Base-by-base conservation (phyloP, 2,888 invertebrate species). In the Caenorhabditis becei region DNA sequence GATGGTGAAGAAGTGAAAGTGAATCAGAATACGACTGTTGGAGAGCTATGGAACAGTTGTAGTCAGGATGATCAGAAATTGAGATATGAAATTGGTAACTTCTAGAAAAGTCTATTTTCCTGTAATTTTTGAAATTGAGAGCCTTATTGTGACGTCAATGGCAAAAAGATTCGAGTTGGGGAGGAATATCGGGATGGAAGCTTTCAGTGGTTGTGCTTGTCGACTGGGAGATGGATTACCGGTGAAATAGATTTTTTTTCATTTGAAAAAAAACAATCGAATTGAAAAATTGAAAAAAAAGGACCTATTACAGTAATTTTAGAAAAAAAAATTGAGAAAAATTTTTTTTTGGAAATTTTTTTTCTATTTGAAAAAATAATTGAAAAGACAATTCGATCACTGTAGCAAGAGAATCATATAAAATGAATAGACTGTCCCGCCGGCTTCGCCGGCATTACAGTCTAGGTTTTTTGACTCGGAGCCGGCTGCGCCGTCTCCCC, bases 141-240 rank as follows among this genome's bases (percentile, higher is more conserved):
- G 65, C 81, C 88, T 1, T 82, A 80, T 20, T 90, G 90, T 51
- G 58, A 78, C 11, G 82, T 89, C 14, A 86, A 88, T 56, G 86
- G 80, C 1, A 74, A 49, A 0, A 59, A 77, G 32, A 71, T 80
- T 47, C 83, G 83, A 59, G 84, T 90, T 5, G 89, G 89, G 1
- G 86, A 89, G 53, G 71, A 80, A 32, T 90, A 86, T 70, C 71
- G 87, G 18, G 85, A 88, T 20, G 89, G 87, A 23, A 79, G 79
- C 20, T 90, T 90, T 61, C 83, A 90, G 59, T 89, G 89, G 89
- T 54, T 90, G 10, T 90, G 90, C 71, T 67, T 90, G 18, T 85
- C 87, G 24, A 88, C 89, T 7, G 90, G 90, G 8, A 70, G 85
- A 59, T 89, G 89, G 90, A 88, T 90, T 24, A 88, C 79, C 23